Conservation (phyloP, 2,797 vertebrate species). For the Cirrhinus mrigala region DNA sequence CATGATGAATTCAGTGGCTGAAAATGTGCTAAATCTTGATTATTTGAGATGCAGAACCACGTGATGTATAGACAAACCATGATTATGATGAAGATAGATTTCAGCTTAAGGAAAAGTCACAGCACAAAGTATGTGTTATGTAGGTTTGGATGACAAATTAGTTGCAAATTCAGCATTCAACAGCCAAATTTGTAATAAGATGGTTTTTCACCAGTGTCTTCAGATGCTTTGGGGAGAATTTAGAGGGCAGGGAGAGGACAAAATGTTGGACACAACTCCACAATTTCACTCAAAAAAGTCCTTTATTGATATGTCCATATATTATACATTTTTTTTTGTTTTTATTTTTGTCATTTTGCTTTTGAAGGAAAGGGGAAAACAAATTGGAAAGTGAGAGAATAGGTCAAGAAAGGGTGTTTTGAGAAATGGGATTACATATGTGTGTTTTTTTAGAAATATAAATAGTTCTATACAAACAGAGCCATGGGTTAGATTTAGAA, state of each 20-base stretch:
- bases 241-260: slow-evolving; percentile 59
- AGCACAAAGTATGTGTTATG: slow-evolving; percentile 55
- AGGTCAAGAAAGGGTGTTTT: slow-evolving; percentile 20
- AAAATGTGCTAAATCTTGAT: not conserved
- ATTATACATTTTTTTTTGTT: slow-evolving; percentile 56
- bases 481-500: slow-evolving; percentile 41
- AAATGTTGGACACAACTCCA: slow-evolving; percentile 71
- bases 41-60: not conserved
- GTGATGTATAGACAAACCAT: slow-evolving; percentile 5
- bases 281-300: slow-evolving; percentile 65
- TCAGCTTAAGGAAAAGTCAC: slow-evolving; percentile 65
- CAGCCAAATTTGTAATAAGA: slow-evolving; percentile 7
- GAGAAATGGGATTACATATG: slow-evolving; percentile 29
- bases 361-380: slow-evolving; percentile 18
- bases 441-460: slow-evolving; percentile 45
- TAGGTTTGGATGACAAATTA: slow-evolving; percentile 6
- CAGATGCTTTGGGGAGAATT: slow-evolving; percentile 29
- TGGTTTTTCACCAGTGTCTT: not conserved
- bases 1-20: not conserved
- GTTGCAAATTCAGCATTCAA: not conserved
- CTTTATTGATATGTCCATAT: slow-evolving; percentile 59
- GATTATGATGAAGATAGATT: slow-evolving; percentile 24
- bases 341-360: slow-evolving; percentile 51
- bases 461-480: slow-evolving; percentile 69
- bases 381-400: slow-evolving; percentile 40